phyloP scores from a whole-genome alignment of 2,797 vertebrate genomes.

The Pangasius mekongensis region DNA sequence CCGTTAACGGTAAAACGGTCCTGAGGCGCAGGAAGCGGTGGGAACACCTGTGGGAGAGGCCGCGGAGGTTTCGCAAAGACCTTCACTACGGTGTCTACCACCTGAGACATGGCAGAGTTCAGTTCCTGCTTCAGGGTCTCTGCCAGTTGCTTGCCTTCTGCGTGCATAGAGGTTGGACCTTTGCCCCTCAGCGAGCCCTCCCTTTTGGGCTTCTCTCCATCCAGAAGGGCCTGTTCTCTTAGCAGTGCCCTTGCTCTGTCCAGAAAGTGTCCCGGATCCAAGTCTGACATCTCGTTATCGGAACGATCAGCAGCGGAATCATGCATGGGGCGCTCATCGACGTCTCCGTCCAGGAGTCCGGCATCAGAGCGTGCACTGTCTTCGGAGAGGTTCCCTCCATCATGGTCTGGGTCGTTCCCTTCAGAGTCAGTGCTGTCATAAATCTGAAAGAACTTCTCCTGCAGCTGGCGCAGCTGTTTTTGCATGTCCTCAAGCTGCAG shows the following conservation, averaged over 20 bases:
- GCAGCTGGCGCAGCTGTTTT: constrained; percentile 98
- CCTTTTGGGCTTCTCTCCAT: constrained; percentile 85
- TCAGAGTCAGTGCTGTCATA: constrained; percentile 96
- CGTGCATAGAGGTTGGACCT: constrained; percentile 81
- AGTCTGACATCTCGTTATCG: constrained; percentile 90
- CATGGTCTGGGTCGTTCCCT: constrained; percentile 90
- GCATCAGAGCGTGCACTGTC: constrained; percentile 91
- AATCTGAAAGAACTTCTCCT: constrained; percentile 99
- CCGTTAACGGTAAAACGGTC: constrained; percentile 89
- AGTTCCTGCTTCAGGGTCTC: constrained; percentile 98
- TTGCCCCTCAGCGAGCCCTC: constrained; percentile 79
- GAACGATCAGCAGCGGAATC: constrained; percentile 80
- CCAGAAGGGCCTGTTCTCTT: constrained; percentile 85
- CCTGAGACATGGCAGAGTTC: constrained; percentile 96
- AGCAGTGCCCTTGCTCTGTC: constrained; percentile 90
- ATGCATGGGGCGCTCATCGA: constrained; percentile 69
- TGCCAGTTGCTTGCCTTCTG: constrained; percentile 93
- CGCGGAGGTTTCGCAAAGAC: constrained; percentile 92
- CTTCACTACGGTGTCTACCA: constrained; percentile 98
- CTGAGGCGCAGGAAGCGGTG: constrained; percentile 89
- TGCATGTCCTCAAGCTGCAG: constrained; percentile 99
- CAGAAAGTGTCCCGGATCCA: constrained; percentile 93
- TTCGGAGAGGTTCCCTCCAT: constrained; percentile 90
- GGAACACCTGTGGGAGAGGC: constrained; percentile 95
- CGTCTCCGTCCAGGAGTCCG: constrained; percentile 75